phyloP scores from a whole-genome alignment of 92 coral and sea anemone species.

The Montipora capitata region DNA sequence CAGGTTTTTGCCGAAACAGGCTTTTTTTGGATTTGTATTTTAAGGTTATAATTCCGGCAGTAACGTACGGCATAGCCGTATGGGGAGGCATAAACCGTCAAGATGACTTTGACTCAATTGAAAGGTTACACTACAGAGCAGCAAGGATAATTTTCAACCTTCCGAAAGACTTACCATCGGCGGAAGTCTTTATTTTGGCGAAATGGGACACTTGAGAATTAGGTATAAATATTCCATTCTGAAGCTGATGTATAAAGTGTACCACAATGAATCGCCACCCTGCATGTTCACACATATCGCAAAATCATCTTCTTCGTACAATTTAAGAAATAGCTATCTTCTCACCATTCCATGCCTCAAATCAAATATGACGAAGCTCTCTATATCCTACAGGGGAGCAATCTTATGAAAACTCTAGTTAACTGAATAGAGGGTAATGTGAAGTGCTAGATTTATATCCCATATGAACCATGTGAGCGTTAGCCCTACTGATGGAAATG shows the following conservation, averaged over 20 bases:
- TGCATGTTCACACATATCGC: neutral
- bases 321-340: neutral
- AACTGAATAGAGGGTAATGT: no score
- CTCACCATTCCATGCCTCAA: neutral
- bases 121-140: slow-evolving; percentile 2
- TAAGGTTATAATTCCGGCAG: no score
- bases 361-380: neutral
- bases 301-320: neutral
- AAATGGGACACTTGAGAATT: slow-evolving; percentile 7
- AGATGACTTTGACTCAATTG: no score
- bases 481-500: no score
- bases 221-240: neutral
- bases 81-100: no score
- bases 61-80: no score
- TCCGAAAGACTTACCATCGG: slow-evolving; percentile 4
- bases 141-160: neutral
- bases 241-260: neutral
- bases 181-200: neutral
- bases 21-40: no score
- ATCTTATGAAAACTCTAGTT: neutral
- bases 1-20: no score
- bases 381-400: neutral
- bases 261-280: neutral
- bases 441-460: no score
- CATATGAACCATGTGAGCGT: no score